Evolutionary conservation across 2,113 vertebrate genomes (phyloP).

Genomic region (Varanus komodoensis): DNA sequence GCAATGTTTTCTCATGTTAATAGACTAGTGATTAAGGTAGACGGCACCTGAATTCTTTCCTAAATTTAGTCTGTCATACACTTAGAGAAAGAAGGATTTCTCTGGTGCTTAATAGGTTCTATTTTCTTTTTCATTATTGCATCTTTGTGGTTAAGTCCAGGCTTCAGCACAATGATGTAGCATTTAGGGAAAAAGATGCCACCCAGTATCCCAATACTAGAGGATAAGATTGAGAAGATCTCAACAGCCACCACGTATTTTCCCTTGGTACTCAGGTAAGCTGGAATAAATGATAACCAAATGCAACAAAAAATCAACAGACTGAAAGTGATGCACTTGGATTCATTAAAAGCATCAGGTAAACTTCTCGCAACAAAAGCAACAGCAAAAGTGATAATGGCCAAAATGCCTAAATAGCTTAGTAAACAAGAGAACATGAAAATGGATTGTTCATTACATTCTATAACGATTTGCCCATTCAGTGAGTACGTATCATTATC

Average conservation of each 20-base stretch:
- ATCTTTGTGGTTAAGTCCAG: too few species aligned
- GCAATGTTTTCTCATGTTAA: too few species aligned
- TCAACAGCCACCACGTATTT: not conserved
- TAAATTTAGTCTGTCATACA: too few species aligned
- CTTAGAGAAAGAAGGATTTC: too few species aligned
- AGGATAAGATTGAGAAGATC: not conserved
- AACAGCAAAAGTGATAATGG: not conserved
- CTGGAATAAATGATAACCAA: too few species aligned
- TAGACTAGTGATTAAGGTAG: too few species aligned
- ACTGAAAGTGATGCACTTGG: slow-evolving; percentile 7
- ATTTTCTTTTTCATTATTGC: too few species aligned
- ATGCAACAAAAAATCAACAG: not conserved
- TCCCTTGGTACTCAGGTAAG: not conserved
- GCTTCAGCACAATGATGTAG: not conserved
- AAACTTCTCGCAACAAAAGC: not conserved
- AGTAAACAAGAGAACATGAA: not conserved
- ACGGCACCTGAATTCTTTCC: too few species aligned
- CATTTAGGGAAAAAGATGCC: too few species aligned
- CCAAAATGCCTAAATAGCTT: not conserved
- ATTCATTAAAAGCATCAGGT: not conserved
- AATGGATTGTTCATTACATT: not conserved
- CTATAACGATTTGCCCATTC: not conserved
- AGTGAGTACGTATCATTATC: not conserved
- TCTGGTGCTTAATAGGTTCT: too few species aligned
- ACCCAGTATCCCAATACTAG: too few species aligned